Evolutionary conservation across 2,113 vertebrate species (phyloP).

Genomic region (Muscicapa adusta): DNA sequence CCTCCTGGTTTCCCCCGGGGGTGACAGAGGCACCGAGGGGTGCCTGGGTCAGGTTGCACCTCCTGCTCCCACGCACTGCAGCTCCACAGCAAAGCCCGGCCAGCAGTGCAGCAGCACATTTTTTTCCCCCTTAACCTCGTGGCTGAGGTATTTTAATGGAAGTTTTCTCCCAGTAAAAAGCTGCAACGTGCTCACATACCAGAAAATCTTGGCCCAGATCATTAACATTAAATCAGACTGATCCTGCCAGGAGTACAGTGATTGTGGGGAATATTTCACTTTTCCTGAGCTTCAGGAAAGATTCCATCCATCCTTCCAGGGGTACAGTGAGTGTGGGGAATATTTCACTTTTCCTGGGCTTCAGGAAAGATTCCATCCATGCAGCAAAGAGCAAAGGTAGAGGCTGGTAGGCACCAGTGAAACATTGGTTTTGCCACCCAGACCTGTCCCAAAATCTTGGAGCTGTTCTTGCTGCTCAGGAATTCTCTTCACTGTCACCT

Average conservation of each 20-base stretch:
- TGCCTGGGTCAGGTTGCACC: background rate
- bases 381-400: background rate
- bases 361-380: accelerated
- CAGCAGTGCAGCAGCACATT: background rate
- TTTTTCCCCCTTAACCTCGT: background rate
- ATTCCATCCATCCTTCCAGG: background rate
- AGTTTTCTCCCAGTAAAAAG: background rate
- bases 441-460: background rate
- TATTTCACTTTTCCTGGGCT: background rate
- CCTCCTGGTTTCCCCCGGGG: background rate
- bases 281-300: too few relatives aligned
- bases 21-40: background rate
- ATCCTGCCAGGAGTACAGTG: too few relatives aligned
- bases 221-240: background rate
- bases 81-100: background rate
- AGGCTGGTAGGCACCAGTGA: accelerated
- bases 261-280: too few relatives aligned
- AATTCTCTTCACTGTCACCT: background rate
- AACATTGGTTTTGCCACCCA: background rate
- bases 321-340: background rate
- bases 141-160: constrained; percentile 46
- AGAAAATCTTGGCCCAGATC: background rate
- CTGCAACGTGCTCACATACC: background rate
- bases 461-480: background rate
- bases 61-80: constrained; percentile 16